Evolutionary conservation across 2,797 vertebrate genomes (phyloP).

Genomic region (Allobates femoralis): DNA sequence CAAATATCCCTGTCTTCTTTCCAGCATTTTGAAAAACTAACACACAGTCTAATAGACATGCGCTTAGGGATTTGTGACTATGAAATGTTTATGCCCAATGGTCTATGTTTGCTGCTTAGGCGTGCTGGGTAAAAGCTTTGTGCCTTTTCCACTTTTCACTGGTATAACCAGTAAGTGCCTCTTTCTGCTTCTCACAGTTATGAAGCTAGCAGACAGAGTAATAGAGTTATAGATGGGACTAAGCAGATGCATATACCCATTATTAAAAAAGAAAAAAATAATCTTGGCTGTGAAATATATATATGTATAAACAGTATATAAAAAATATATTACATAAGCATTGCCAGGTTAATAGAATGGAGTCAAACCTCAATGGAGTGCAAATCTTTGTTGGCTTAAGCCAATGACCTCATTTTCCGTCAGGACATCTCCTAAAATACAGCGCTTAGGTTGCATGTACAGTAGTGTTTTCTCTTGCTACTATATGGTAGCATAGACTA

Average conservation of each 20-base stretch:
- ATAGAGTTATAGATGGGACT: conserved; percentile 16
- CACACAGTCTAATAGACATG: background rate
- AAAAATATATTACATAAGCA: conserved; percentile 1
- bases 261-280: background rate
- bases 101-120: conserved; percentile 24
- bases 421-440: background rate
- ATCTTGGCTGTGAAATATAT: background rate
- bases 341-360: background rate
- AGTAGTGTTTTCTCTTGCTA: background rate
- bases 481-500: background rate
- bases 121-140: conserved; percentile 5
- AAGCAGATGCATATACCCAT: conserved; percentile 14
- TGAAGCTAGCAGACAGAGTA: conserved; percentile 17
- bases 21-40: background rate
- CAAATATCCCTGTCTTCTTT: background rate
- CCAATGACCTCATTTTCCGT: background rate
- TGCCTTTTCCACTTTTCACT: conserved; percentile 37
- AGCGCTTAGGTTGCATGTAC: background rate
- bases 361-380: background rate
- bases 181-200: background rate
- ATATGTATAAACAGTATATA: background rate
- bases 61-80: background rate
- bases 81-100: background rate
- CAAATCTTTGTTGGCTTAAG: background rate
- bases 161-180: conserved; percentile 27